Conservation (phyloP, 2,888 invertebrate genomes). For the Gandaritis pyraliata region DNA sequence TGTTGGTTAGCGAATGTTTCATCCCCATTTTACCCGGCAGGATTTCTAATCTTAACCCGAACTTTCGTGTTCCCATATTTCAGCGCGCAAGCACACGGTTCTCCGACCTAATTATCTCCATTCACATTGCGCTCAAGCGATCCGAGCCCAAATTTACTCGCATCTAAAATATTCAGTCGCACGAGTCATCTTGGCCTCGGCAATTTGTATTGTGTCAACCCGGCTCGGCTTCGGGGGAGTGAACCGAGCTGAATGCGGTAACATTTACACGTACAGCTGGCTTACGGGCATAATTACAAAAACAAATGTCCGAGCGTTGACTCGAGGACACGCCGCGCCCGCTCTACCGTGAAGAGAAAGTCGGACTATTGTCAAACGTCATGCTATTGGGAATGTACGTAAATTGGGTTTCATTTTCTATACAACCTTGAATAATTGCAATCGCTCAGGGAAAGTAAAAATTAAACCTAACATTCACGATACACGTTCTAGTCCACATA, state of each 20-base stretch:
- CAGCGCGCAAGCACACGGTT: conserved; percentile 29
- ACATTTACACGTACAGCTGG: conserved; percentile 47
- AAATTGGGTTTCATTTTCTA: conserved; percentile 70
- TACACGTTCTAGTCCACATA: conserved; percentile 36
- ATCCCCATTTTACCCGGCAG: conserved; percentile 21
- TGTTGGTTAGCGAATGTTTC: conserved; percentile 17
- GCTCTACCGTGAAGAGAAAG: conserved; percentile 72
- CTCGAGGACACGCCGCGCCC: conserved; percentile 56
- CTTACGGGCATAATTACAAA: conserved; percentile 52
- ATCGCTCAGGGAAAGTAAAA: conserved; percentile 45
- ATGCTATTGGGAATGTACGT: conserved; percentile 59
- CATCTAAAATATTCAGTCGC: conserved; percentile 44
- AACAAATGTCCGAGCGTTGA: conserved; percentile 60
- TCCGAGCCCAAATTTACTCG: conserved; percentile 39
- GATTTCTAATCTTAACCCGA: conserved; percentile 29
- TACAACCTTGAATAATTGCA: conserved; percentile 53
- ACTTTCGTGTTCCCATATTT: conserved; percentile 25
- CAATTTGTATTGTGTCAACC: conserved; percentile 51
- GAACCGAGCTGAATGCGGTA: conserved; percentile 51
- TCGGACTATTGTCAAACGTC: conserved; percentile 46
- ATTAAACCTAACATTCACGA: conserved; percentile 36
- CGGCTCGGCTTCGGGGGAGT: conserved; percentile 42
- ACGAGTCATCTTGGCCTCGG: conserved; percentile 46
- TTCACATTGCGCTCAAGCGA: conserved; percentile 39
- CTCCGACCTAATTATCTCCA: conserved; percentile 41